Percentiles rank a stretch among this genome's conserved stretches.
phyloP scores from a whole-genome alignment of 2,113 vertebrate species.

The Phalacrocorax carbo region DNA sequence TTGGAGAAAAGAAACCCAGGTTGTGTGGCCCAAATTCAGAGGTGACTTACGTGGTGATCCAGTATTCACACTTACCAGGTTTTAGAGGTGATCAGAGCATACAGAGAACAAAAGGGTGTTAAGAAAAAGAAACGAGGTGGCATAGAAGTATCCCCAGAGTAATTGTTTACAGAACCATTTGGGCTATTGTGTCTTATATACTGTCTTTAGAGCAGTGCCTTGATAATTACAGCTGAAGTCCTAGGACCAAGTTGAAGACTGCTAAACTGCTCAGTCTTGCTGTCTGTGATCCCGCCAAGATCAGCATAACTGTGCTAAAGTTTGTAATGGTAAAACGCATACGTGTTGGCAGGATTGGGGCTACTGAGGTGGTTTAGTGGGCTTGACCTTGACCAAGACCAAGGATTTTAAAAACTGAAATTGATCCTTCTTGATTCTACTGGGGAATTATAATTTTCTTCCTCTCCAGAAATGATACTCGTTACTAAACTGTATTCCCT shows the following conservation, averaged over 20 bases:
- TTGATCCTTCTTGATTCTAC: background rate
- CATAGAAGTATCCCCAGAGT: background rate
- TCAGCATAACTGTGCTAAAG: background rate
- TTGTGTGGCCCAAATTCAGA: background rate
- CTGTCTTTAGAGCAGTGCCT: constrained; percentile 47
- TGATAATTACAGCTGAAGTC: constrained; percentile 25
- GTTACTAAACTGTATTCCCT: background rate
- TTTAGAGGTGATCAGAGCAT: background rate
- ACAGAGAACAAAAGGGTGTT: background rate
- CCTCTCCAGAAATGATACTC: background rate
- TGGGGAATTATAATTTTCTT: constrained; percentile 6
- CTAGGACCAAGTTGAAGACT: constrained; percentile 29
- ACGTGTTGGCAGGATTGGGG: background rate
- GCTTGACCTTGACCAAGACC: background rate
- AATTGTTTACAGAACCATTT: constrained; percentile 38
- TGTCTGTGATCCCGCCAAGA: background rate
- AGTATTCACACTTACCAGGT: background rate
- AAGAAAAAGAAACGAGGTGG: background rate
- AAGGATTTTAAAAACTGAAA: constrained; percentile 17
- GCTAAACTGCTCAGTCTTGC: constrained; percentile 19
- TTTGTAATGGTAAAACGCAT: background rate
- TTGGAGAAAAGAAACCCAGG: background rate
- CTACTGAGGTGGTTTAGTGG: background rate
- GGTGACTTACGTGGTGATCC: background rate
- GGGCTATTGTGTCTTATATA: background rate